phyloP scores from a whole-genome alignment of 2,888 invertebrate species.

The Nudaria mundana region DNA sequence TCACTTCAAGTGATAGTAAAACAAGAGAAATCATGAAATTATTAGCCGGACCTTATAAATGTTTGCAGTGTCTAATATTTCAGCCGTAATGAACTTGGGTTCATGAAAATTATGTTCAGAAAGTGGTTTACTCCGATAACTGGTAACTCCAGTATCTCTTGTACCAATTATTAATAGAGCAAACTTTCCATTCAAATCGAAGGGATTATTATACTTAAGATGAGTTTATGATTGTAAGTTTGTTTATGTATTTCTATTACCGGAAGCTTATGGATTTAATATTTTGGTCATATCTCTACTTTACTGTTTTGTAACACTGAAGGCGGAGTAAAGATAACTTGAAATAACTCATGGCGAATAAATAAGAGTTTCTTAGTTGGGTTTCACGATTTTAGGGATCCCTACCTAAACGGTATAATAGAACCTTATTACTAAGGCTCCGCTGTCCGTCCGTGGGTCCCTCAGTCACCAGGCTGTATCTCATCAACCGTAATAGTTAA shows the following conservation, averaged over 20 bases:
- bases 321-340: too few relatives aligned
- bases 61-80: conserved; percentile 1
- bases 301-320: too few relatives aligned
- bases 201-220: not conserved
- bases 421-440: too few relatives aligned
- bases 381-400: too few relatives aligned
- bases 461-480: too few relatives aligned
- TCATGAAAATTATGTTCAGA: not conserved
- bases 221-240: not conserved
- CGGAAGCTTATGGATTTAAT: not conserved
- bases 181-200: not conserved
- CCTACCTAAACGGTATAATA: too few relatives aligned
- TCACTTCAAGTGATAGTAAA: not conserved
- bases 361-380: too few relatives aligned
- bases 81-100: not conserved
- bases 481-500: too few relatives aligned
- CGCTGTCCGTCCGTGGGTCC: too few relatives aligned
- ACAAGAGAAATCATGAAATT: conserved; percentile 1
- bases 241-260: not conserved
- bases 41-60: not conserved
- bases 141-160: not conserved
- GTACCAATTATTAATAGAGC: not conserved
- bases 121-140: not conserved
- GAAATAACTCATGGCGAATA: too few relatives aligned
- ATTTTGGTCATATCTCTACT: too few relatives aligned